Base-by-base conservation (phyloP, 2,113 vertebrate species). In the Asarcornis scutulata region DNA sequence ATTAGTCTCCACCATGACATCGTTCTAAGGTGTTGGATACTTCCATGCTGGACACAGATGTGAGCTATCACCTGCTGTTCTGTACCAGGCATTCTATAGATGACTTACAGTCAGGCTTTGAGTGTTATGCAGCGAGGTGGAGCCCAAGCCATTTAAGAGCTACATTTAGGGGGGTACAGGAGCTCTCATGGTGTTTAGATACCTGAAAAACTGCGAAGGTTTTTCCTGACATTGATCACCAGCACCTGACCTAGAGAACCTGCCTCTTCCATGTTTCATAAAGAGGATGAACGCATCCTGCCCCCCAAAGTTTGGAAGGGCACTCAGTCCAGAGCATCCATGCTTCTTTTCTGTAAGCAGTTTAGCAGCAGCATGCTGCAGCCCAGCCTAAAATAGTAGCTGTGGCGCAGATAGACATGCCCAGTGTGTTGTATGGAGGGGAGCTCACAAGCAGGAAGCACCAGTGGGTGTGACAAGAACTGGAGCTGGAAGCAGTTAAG, bases 401-500 rank as follows among this genome's bases (percentile, higher is more conserved):
- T 69, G 2, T 2, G 8, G 53, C 17, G 34, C 11, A 82, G 53
- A 62, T 7, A 58, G 42, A 23, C 44, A 26, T 34, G 58, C 32
- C 60, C 85, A 40, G 46, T 46, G 42, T 25, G 8, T 25, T 68
- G 27, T 40, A 34, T 0, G 1, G 55, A 77, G n/a, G 22, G 76
- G 1, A 76, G 36, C 53, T 81, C 6, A 3, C 63, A 72, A 83
- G 78, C 74, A 85, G 74, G 83, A 93, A 82, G 13, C 66, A 55
- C 44, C 27, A 27, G 42, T 27, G 38, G 62, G 21, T 60, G 81
- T 92, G 85, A 81, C 82, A 88, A 74, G 38, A 75, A n/a, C 32
- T 31, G 50, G 60, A 71, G 63, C 74, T 96, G 91, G 89, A 94
- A 96, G 79, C 38, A 55, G 59, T 91, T 89, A 95, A 83, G 58